phyloP scores from a whole-genome alignment of 2,888 invertebrate species.

The Anaspis maculata region DNA sequence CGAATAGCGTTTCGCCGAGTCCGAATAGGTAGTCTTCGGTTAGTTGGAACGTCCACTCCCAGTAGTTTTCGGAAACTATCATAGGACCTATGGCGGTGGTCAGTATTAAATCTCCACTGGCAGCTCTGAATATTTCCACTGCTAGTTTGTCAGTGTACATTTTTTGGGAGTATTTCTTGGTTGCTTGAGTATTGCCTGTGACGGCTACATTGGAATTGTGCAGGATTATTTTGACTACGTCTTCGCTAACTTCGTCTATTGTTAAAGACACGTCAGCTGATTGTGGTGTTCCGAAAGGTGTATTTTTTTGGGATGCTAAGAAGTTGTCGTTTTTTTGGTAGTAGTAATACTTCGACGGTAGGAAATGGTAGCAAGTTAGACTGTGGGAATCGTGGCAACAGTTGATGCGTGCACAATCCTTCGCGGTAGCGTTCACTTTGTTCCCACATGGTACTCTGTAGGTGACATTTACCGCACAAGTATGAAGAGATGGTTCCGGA shows the following conservation, averaged over 20 bases:
- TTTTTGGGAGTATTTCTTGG: conserved; percentile 19
- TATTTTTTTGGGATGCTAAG: no score
- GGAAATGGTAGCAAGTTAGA: not conserved
- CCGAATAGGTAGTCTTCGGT: conserved; percentile 50
- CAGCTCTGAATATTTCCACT: conserved; percentile 23
- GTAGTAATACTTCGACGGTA: not conserved
- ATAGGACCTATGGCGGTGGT: conserved; percentile 50
- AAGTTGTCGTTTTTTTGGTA: no score
- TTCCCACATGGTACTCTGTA: not conserved
- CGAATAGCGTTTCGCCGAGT: conserved; percentile 44
- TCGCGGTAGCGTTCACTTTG: not conserved
- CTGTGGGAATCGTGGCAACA: not conserved
- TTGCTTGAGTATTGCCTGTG: not conserved
- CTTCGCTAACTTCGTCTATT: not conserved
- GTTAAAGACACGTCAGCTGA: not conserved
- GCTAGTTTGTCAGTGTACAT: conserved; percentile 17
- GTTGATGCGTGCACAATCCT: not conserved
- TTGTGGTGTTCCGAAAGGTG: not conserved
- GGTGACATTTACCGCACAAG: not conserved
- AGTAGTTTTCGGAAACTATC: conserved; percentile 51
- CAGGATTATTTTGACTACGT: not conserved
- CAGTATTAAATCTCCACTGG: conserved; percentile 37
- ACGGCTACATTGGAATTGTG: not conserved
- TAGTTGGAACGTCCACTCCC: conserved; percentile 52
- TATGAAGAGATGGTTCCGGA: no score